These are phyloP conservation scores for Ptiloglossa arizonensis DNA, from an alignment of 1,140 invertebrate genomes.

Conservation along the genomic window DNA sequence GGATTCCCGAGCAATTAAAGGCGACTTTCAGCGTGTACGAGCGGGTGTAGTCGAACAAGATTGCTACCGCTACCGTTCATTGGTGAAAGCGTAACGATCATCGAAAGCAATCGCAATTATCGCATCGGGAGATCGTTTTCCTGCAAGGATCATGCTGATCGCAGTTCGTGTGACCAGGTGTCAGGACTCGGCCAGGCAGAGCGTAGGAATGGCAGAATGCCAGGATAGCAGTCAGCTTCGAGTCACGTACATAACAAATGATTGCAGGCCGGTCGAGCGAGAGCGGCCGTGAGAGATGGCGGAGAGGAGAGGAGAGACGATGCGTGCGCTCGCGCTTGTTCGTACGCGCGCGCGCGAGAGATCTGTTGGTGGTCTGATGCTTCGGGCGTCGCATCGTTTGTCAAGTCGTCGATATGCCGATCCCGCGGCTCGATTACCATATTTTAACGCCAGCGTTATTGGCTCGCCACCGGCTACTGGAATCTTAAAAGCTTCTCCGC, in stretches of 20 bases:
- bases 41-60: too few species aligned
- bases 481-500: conserved; percentile 69
- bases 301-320: conserved; percentile 42
- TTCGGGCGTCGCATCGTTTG: conserved; percentile 79
- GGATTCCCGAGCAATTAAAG: too few species aligned
- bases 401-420: conserved; percentile 81
- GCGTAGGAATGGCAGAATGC: conserved; percentile 71
- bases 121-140: conserved; percentile 26
- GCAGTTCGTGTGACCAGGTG: conserved; percentile 57
- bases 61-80: too few species aligned
- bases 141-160: conserved; percentile 27
- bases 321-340: too few species aligned
- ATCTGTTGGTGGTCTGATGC: conserved; percentile 80
- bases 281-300: conserved; percentile 15
- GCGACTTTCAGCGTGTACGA: too few species aligned
- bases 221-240: conserved; percentile 74
- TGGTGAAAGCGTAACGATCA: conserved; percentile 8
- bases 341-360: conserved; percentile 63
- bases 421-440: conserved; percentile 79
- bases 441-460: conserved; percentile 81
- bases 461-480: conserved; percentile 76
- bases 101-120: conserved; percentile 22
- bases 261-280: conserved; percentile 70
- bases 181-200: conserved; percentile 58
- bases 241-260: conserved; percentile 81